Evolutionary conservation across 2,888 invertebrate species (phyloP).

Genomic region (Eristalis tenax): DNA sequence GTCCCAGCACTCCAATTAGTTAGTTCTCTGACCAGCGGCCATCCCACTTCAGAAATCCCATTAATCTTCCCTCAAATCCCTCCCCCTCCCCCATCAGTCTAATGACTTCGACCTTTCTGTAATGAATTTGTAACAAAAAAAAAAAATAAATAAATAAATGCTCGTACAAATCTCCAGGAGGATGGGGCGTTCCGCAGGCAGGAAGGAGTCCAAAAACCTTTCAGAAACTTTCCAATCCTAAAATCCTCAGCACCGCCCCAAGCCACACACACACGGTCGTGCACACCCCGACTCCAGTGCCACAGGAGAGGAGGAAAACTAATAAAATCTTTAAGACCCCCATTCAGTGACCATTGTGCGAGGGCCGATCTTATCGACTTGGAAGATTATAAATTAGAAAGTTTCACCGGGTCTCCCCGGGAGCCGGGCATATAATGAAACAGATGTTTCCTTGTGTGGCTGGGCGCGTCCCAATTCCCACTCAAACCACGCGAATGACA

Average conservation of each 20-base stretch:
- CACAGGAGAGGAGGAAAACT: not conserved
- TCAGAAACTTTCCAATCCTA: not conserved
- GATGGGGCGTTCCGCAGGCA: not conserved
- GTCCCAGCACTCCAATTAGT: not conserved
- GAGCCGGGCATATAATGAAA: conserved; percentile 32
- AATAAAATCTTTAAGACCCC: conserved; percentile 37
- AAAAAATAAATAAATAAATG: not conserved
- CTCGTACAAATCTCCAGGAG: not conserved
- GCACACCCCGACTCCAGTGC: not conserved
- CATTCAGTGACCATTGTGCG: conserved; percentile 24
- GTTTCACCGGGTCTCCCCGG: conserved; percentile 33
- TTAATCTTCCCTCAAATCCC: conserved; percentile 16
- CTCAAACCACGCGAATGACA: conserved; percentile 6
- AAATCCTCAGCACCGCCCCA: not conserved
- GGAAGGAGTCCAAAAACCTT: not conserved
- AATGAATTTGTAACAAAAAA: conserved; percentile 18
- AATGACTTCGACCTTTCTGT: conserved; percentile 23
- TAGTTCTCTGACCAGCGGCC: not conserved
- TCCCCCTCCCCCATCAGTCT: conserved; percentile 6
- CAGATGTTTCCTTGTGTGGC: conserved; percentile 43
- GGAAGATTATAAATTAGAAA: conserved; percentile 56
- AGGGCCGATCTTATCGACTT: conserved; percentile 54
- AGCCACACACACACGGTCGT: not conserved
- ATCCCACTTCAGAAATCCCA: conserved; percentile 13
- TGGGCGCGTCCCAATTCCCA: not conserved